Evolutionary conservation across 1,140 invertebrate species (phyloP).

Genomic region (Halictus rubicundus): DNA sequence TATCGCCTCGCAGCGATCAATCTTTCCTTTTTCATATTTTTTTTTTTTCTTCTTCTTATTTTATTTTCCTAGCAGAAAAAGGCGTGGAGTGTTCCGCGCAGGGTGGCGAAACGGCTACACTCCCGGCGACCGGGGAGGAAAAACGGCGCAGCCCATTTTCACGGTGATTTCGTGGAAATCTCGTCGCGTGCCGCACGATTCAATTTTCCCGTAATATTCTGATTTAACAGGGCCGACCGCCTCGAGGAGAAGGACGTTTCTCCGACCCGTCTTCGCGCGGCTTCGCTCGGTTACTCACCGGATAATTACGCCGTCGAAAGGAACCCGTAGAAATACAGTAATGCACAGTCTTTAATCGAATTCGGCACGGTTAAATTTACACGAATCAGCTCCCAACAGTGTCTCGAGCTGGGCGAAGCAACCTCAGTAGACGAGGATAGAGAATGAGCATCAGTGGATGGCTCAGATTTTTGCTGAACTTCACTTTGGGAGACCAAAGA

Average conservation of each 20-base stretch:
- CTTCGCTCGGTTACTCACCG: background rate
- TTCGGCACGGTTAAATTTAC: too few relatives aligned
- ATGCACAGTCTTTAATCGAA: too few relatives aligned
- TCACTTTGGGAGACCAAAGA: too few relatives aligned
- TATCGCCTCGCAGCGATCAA: constrained; percentile 29
- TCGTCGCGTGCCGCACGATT: constrained; percentile 37
- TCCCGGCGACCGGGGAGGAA: constrained; percentile 11
- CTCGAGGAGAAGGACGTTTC: background rate
- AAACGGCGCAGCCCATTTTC: constrained; percentile 32
- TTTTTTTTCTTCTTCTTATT: too few relatives aligned
- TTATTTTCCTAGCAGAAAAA: background rate
- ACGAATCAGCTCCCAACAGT: too few relatives aligned
- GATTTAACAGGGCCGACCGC: constrained; percentile 47
- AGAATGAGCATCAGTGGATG: too few relatives aligned
- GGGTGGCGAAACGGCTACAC: background rate
- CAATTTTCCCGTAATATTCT: constrained; percentile 55
- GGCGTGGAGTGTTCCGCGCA: background rate
- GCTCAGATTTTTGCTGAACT: too few relatives aligned
- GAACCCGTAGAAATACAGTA: constrained; percentile 8
- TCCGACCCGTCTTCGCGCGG: background rate
- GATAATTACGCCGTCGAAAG: constrained; percentile 5
- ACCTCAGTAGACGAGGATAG: too few relatives aligned
- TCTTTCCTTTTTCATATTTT: constrained; percentile 15
- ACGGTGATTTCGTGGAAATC: constrained; percentile 45
- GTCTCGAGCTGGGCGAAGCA: too few relatives aligned